Evolutionary conservation across 2,797 vertebrate genomes (phyloP).

Genomic region (Rhinoraja longicauda): DNA sequence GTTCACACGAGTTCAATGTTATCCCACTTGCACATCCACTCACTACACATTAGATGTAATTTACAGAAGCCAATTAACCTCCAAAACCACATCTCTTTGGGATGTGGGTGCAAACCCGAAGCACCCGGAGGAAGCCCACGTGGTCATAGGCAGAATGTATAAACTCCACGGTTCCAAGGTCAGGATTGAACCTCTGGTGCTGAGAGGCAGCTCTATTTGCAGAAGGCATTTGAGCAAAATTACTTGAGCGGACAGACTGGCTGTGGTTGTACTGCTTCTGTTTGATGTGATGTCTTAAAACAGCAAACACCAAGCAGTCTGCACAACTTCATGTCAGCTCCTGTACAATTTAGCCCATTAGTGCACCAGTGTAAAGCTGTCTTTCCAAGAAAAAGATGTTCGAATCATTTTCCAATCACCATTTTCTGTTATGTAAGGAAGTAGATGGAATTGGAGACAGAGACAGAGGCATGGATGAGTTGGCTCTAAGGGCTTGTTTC

Average conservation of each 20-base stretch:
- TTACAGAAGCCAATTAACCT: too few relatives aligned
- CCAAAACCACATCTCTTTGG: too few relatives aligned
- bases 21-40: too few relatives aligned
- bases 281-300: background rate
- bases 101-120: too few relatives aligned
- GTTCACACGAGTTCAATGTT: too few relatives aligned
- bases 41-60: too few relatives aligned
- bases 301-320: background rate
- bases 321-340: background rate
- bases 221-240: background rate
- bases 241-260: background rate
- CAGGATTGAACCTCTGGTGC: too few relatives aligned
- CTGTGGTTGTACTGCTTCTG: background rate
- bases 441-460: background rate
- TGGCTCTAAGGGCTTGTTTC: too few relatives aligned
- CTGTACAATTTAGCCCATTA: background rate
- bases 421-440: background rate
- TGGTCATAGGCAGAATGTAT: too few relatives aligned
- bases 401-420: background rate
- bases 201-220: background rate
- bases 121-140: too few relatives aligned
- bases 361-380: background rate
- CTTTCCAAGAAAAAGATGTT: background rate
- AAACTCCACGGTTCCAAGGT: too few relatives aligned
- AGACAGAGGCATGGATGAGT: too few relatives aligned